Conservation (phyloP, 2,888 invertebrate species). For the Marasmarcha lunaedactyla region DNA sequence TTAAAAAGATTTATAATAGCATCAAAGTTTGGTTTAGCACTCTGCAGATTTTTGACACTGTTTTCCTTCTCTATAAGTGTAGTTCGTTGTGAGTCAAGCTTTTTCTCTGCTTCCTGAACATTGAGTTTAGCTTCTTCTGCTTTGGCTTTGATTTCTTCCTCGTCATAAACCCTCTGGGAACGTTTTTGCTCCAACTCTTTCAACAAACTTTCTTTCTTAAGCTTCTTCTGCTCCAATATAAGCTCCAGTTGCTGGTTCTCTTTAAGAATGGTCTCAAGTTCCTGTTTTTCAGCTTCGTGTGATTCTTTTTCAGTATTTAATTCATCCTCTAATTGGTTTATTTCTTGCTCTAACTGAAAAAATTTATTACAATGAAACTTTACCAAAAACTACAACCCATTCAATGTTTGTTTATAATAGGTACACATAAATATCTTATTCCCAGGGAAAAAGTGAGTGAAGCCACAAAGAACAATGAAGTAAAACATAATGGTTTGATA, state of each 20-base stretch:
- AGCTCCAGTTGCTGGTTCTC: conserved; percentile 34
- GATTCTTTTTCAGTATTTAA: conserved; percentile 36
- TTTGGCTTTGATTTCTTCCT: conserved; percentile 42
- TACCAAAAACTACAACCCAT: too few relatives aligned
- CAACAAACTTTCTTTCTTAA: conserved; percentile 33
- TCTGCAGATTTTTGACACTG: conserved; percentile 44
- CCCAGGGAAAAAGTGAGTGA: too few relatives aligned
- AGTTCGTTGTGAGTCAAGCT: conserved; percentile 26
- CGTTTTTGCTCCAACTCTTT: conserved; percentile 37
- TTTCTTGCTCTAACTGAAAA: conserved; percentile 34
- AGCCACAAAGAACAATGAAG: too few relatives aligned
- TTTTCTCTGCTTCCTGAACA: conserved; percentile 43
- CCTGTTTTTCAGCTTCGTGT: conserved; percentile 29
- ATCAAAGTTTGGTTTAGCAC: conserved; percentile 43
- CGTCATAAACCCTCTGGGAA: conserved; percentile 46
- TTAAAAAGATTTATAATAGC: conserved; percentile 38
- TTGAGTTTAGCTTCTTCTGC: conserved; percentile 36
- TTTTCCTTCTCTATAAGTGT: conserved; percentile 45
- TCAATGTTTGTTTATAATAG: too few relatives aligned
- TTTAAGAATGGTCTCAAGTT: conserved; percentile 31
- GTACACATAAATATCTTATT: too few relatives aligned
- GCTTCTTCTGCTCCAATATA: conserved; percentile 39
- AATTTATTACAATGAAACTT: too few relatives aligned
- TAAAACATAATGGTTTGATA: too few relatives aligned
- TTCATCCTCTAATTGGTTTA: conserved; percentile 41